Percentiles rank a stretch among this genome's conserved stretches.
Evolutionary conservation across 2,797 vertebrate species (phyloP).

Genomic region (Parauchenoglanis punctatus): DNA sequence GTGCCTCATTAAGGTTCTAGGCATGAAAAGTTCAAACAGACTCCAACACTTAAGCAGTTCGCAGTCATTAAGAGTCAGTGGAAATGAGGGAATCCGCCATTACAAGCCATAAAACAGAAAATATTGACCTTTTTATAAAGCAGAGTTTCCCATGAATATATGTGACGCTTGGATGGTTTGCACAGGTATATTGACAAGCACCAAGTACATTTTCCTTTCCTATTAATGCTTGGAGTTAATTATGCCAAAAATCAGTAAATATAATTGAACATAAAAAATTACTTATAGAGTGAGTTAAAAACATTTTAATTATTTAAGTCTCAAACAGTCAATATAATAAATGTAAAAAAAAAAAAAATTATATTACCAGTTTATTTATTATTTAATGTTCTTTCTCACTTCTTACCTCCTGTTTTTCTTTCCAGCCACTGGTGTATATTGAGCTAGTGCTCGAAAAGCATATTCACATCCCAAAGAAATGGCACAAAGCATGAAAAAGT

Average conservation of each 20-base stretch:
- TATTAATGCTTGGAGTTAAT: not conserved
- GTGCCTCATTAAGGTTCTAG: not conserved
- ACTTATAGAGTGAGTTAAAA: not conserved
- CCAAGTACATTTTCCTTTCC: not conserved
- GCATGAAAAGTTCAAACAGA: not conserved
- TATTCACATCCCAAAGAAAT: not conserved
- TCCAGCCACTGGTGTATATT: not conserved
- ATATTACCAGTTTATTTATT: not conserved
- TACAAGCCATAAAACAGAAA: not conserved
- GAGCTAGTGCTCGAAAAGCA: not conserved
- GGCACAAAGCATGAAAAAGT: not conserved
- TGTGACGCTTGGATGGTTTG: too few species aligned
- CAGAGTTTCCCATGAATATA: not conserved
- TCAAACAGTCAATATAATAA: not conserved
- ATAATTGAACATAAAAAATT: not conserved
- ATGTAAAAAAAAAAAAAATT: not conserved
- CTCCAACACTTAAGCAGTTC: not conserved
- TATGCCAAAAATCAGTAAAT: not conserved
- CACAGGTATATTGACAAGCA: not conserved
- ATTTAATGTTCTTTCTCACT: not conserved
- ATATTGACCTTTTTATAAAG: not conserved
- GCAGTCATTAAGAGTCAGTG: not conserved
- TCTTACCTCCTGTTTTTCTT: not conserved
- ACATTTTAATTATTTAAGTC: not conserved
- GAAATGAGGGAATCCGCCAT: not conserved